These are phyloP conservation scores for Cosmia trapezina DNA, from an alignment of 2,888 invertebrate genomes.

Conservation along the genomic window DNA sequence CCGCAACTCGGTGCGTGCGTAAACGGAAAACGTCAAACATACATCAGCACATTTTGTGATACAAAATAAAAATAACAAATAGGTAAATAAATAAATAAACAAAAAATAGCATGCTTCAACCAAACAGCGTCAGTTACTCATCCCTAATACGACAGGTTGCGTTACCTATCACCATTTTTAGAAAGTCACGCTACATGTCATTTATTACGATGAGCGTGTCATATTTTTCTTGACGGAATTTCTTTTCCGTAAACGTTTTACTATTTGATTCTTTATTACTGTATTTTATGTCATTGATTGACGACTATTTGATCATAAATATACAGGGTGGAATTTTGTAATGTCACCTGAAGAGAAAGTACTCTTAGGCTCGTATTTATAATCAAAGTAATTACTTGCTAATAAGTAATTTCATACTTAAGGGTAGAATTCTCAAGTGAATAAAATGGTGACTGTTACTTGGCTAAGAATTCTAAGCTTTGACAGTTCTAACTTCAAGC, in stretches of 20 bases:
- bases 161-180: constrained; percentile 34
- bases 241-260: constrained; percentile 32
- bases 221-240: constrained; percentile 25
- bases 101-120: constrained; percentile 17
- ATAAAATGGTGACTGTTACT: too few relatives aligned
- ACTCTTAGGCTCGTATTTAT: too few relatives aligned
- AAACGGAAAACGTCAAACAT: not conserved
- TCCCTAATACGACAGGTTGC: constrained; percentile 24
- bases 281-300: constrained; percentile 38
- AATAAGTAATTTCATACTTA: too few relatives aligned
- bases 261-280: constrained; percentile 30
- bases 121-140: constrained; percentile 22
- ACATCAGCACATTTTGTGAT: not conserved
- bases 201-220: constrained; percentile 31
- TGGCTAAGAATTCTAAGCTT: too few relatives aligned
- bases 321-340: too few relatives aligned
- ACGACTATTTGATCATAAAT: constrained; percentile 26
- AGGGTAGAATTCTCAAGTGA: too few relatives aligned
- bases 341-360: too few relatives aligned
- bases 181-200: constrained; percentile 42
- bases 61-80: constrained; percentile 5
- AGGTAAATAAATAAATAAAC: constrained; percentile 25
- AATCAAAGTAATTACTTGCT: too few relatives aligned
- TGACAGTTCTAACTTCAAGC: too few relatives aligned
- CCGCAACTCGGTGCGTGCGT: not conserved